Conservation (phyloP, 2,888 invertebrate species). For the Coelinius sp. region DNA sequence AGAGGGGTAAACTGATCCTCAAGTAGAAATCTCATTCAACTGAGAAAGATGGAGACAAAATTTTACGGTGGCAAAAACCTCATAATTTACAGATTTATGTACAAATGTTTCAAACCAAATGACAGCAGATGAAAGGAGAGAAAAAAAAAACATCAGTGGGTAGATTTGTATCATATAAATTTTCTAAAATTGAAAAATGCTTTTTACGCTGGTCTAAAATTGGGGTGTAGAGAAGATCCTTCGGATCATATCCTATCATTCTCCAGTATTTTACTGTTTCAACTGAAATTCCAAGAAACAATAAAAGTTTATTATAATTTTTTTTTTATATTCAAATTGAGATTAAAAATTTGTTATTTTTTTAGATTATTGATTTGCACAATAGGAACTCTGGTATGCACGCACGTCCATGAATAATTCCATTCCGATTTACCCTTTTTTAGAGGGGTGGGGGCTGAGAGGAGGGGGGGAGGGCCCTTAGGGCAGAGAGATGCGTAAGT, state of each 20-base stretch:
- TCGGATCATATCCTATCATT: background rate
- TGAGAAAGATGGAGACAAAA: slow-evolving; percentile 40
- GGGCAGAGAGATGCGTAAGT: slow-evolving; percentile 51
- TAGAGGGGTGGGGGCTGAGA: background rate
- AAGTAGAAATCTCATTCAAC: background rate
- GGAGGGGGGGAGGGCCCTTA: slow-evolving; percentile 41
- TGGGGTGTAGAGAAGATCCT: background rate
- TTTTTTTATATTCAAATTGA: background rate
- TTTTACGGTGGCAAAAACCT: slow-evolving; percentile 47
- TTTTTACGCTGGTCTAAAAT: slow-evolving; percentile 48
- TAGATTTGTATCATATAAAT: slow-evolving; percentile 68
- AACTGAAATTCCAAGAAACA: background rate
- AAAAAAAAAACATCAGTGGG: slow-evolving; percentile 42
- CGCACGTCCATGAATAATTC: slow-evolving; percentile 61
- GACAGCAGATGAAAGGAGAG: slow-evolving; percentile 34
- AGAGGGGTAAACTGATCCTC: slow-evolving; percentile 34
- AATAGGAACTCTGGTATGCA: slow-evolving; percentile 29
- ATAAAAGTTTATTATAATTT: background rate
- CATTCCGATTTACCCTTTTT: slow-evolving; percentile 61
- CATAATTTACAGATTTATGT: slow-evolving; percentile 70
- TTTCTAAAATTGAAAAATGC: slow-evolving; percentile 69
- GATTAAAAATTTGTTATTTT: background rate
- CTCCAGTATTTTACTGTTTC: background rate
- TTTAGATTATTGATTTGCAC: slow-evolving; percentile 27
- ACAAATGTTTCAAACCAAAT: slow-evolving; percentile 65